Evolutionary conservation across 1,140 invertebrate species (phyloP).

Genomic region (Oedothorax gibbosus): DNA sequence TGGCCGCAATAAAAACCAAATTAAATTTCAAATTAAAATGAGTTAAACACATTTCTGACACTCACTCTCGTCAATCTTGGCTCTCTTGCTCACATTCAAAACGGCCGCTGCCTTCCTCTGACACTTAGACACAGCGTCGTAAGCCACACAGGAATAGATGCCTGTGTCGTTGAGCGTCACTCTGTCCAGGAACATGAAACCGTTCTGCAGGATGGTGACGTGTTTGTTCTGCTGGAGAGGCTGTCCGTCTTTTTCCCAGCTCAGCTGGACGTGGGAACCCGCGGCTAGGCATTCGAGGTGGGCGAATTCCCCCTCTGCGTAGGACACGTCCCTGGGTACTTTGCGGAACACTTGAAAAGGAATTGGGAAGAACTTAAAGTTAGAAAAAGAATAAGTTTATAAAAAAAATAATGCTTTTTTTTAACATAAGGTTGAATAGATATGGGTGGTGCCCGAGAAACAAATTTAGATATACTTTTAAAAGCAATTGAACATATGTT

Average conservation of each 20-base stretch:
- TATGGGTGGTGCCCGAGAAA: too few relatives aligned
- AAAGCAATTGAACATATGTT: too few relatives aligned
- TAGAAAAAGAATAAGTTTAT: not conserved
- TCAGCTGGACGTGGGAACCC: conserved; percentile 14
- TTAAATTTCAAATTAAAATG: too few relatives aligned
- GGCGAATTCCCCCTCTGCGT: conserved; percentile 61
- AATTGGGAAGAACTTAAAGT: not conserved
- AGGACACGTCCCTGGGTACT: conserved; percentile 55
- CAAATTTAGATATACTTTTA: too few relatives aligned
- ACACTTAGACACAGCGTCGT: conserved; percentile 44
- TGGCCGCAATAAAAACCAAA: too few relatives aligned
- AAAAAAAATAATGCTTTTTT: not conserved
- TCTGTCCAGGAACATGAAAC: conserved; percentile 56
- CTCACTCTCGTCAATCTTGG: conserved; percentile 58
- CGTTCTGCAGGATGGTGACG: conserved; percentile 55
- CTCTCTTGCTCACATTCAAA: conserved; percentile 39
- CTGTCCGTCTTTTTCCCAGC: conserved; percentile 57
- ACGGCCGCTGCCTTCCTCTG: conserved; percentile 46
- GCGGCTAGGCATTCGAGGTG: conserved; percentile 59
- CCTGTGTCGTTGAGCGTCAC: conserved; percentile 58
- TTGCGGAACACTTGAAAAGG: conserved; percentile 61
- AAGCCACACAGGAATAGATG: conserved; percentile 63
- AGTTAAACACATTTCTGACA: not conserved
- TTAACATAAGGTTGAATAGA: not conserved
- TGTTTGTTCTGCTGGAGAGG: conserved; percentile 22